phyloP scores from a whole-genome alignment of 2,888 invertebrate species.

The Yponomeuta malinellus region DNA sequence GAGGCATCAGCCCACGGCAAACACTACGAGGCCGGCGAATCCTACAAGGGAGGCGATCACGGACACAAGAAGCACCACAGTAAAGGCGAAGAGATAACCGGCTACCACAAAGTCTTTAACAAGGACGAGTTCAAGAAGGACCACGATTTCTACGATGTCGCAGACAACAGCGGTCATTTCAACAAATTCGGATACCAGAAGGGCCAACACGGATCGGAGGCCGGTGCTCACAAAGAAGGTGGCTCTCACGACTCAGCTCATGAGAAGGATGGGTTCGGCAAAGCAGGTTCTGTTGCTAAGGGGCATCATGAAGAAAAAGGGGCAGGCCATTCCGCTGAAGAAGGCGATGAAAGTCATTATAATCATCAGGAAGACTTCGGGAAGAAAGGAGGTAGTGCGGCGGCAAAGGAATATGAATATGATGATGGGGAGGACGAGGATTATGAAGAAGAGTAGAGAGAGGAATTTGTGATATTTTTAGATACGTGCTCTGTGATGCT shows the following conservation, averaged over 20 bases:
- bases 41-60: constrained; percentile 74
- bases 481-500: background rate
- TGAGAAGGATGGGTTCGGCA: constrained; percentile 69
- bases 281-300: constrained; percentile 75
- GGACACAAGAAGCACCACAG: constrained; percentile 77
- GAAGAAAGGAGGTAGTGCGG: constrained; percentile 66
- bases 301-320: constrained; percentile 72
- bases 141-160: constrained; percentile 84
- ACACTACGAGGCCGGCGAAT: constrained; percentile 68
- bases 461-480: constrained; percentile 34
- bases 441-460: constrained; percentile 35
- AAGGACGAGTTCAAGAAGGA: constrained; percentile 88
- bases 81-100: constrained; percentile 82
- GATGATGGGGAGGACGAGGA: constrained; percentile 47
- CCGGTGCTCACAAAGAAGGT: constrained; percentile 76
- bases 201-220: constrained; percentile 69
- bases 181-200: constrained; percentile 77
- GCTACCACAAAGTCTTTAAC: constrained; percentile 83
- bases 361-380: constrained; percentile 71
- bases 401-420: constrained; percentile 66
- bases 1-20: constrained; percentile 73
- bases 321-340: constrained; percentile 73
- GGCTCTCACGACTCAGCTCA: constrained; percentile 70
- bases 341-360: constrained; percentile 74
- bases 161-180: constrained; percentile 79